A percentile compares a stretch with the other conserved stretches of the same genome.
Evolutionary conservation across 2,113 vertebrate genomes (phyloP).

Genomic region (Columbina picui): DNA sequence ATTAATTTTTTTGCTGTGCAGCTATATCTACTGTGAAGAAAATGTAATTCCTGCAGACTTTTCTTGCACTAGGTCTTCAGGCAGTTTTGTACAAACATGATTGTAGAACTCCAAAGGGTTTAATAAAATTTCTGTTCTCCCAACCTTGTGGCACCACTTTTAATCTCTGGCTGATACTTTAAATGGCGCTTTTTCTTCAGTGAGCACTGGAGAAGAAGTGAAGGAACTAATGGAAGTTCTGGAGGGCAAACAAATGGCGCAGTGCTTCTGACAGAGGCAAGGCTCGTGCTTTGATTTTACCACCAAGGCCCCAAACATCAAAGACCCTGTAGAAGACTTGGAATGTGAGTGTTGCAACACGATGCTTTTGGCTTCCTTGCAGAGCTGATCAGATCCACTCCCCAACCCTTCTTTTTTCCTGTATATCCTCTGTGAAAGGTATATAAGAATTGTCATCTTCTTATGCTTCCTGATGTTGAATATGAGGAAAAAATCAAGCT

Average conservation of each 20-base stretch:
- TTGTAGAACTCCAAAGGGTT: not conserved
- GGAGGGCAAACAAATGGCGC: not conserved
- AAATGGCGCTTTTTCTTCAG: not conserved
- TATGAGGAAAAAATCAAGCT: not conserved
- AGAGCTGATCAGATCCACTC: not conserved
- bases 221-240: not conserved
- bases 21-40: not conserved
- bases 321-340: not conserved
- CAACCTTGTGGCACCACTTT: not conserved
- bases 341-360: rapidly evolving
- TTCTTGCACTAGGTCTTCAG: not conserved
- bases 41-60: not conserved
- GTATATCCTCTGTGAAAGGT: not conserved
- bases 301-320: not conserved
- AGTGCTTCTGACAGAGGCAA: not conserved
- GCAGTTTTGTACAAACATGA: not conserved
- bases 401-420: not conserved
- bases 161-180: not conserved
- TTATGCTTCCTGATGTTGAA: not conserved
- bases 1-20: not conserved
- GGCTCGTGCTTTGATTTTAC: not conserved
- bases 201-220: not conserved
- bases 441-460: not conserved
- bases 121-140: not conserved
- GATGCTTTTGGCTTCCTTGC: not conserved